Conservation (phyloP, 2,888 invertebrate species). For the Ceramica pisi region DNA sequence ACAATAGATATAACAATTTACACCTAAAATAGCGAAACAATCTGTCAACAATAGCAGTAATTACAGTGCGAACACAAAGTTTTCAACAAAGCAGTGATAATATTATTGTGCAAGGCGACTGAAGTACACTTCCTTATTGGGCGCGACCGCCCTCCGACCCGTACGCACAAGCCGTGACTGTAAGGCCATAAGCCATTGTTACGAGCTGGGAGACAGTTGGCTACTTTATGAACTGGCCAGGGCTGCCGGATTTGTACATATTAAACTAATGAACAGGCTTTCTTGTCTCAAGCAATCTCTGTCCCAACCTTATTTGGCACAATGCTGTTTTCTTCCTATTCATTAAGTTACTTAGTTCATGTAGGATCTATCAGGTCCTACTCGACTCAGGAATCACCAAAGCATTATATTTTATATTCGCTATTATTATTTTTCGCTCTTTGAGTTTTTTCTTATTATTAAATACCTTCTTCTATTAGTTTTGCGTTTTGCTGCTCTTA, state of each 20-base stretch:
- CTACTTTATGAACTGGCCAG: conserved; percentile 31
- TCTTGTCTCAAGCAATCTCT: neutral
- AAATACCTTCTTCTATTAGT: neutral
- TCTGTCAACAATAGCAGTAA: conserved; percentile 55
- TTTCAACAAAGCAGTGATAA: conserved; percentile 51
- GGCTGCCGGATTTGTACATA: conserved; percentile 12
- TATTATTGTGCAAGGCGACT: conserved; percentile 70
- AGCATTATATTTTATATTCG: neutral
- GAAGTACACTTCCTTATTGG: conserved; percentile 77
- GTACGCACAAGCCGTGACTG: conserved; percentile 68
- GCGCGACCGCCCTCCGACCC: conserved; percentile 67
- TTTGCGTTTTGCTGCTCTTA: neutral
- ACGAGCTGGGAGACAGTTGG: conserved; percentile 40
- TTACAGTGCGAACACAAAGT: conserved; percentile 37
- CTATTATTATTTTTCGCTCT: neutral
- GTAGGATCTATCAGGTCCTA: too few species aligned
- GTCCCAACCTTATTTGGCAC: neutral
- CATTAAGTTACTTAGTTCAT: too few species aligned
- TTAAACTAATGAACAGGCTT: neutral
- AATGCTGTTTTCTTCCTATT: too few species aligned
- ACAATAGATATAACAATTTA: conserved; percentile 12
- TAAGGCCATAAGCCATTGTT: conserved; percentile 57
- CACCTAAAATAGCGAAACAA: conserved; percentile 18
- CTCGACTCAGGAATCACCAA: neutral
- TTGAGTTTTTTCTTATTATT: neutral